Conservation (phyloP, 2,113 vertebrate species). For the Halcyon senegalensis region DNA sequence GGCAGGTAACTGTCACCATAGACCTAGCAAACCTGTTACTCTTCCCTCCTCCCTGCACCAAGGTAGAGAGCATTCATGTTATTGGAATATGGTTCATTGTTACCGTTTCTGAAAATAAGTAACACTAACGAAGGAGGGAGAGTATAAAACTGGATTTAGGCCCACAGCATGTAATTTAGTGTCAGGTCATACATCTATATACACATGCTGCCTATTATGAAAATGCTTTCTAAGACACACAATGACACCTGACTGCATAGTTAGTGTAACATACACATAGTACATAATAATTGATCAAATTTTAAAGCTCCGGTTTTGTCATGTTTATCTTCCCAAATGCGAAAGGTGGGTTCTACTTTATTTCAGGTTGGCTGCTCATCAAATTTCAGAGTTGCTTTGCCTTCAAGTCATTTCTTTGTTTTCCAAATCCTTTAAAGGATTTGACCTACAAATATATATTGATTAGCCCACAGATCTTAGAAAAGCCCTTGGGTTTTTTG, state of each 20-base stretch:
- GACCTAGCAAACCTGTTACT: not conserved
- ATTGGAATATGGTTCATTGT: not conserved
- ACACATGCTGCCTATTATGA: not conserved
- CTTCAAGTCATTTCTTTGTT: not conserved
- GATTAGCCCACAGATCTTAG: not conserved
- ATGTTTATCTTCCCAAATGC: not conserved
- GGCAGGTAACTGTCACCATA: not conserved
- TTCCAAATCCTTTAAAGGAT: not conserved
- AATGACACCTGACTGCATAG: not conserved
- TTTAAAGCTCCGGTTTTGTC: not conserved
- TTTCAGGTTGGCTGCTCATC: not conserved
- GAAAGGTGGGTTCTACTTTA: conserved; percentile 3
- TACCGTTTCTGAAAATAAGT: not conserved
- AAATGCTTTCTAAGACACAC: not conserved
- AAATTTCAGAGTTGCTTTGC: not conserved
- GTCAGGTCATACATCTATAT: not conserved
- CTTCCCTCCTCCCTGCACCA: not conserved
- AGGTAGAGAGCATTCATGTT: not conserved
- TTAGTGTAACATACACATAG: not conserved
- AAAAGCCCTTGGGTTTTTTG: not conserved
- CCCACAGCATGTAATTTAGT: not conserved
- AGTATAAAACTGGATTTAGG: not conserved
- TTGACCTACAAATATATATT: not conserved
- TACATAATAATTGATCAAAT: not conserved
- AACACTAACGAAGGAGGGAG: not conserved